Conservation (phyloP, 2,113 vertebrate genomes). For the Calyptommatus sinebrachiatus region DNA sequence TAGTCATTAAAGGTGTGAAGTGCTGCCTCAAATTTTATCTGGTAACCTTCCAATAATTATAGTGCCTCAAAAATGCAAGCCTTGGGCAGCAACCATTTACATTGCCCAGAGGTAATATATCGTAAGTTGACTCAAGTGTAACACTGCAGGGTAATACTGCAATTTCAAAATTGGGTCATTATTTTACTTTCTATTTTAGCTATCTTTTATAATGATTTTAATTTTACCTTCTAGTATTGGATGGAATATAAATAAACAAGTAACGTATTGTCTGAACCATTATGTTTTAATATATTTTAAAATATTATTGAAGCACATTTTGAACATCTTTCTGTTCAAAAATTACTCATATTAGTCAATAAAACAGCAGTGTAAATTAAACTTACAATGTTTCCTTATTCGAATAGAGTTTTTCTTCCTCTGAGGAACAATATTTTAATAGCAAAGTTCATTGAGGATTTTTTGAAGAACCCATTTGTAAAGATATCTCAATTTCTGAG, state of each 20-base stretch:
- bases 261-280: neutral
- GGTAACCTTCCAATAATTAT: neutral
- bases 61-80: neutral
- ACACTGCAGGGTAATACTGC: too few relatives aligned
- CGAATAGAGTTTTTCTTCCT: neutral
- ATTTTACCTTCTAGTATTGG: too few relatives aligned
- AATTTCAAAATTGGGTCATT: neutral
- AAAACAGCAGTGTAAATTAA: neutral
- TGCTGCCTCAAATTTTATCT: neutral
- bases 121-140: neutral
- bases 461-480: constrained; percentile 1
- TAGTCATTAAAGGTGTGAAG: too few relatives aligned
- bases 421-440: neutral
- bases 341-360: too few relatives aligned
- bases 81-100: neutral
- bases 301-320: neutral
- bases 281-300: neutral
- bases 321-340: too few relatives aligned
- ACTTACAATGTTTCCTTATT: neutral
- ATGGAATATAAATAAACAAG: too few relatives aligned
- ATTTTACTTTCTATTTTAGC: neutral
- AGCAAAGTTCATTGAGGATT: neutral
- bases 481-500: neutral
- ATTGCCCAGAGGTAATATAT: neutral
- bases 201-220: too few relatives aligned